Evolutionary conservation across 2,888 invertebrate species (phyloP).

Genomic region (Tetrapedia diversipes): DNA sequence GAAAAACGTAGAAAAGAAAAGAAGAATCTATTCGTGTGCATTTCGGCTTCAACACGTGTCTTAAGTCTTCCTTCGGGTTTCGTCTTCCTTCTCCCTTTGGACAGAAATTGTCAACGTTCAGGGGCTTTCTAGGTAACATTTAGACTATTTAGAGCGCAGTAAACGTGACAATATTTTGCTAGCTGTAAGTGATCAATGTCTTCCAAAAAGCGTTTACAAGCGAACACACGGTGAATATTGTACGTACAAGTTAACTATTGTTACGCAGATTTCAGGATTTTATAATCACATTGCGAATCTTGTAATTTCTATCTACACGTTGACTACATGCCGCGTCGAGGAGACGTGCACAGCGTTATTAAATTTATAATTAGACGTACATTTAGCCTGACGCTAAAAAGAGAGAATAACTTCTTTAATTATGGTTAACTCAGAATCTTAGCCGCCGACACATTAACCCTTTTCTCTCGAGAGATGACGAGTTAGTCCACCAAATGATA

Average conservation of each 20-base stretch:
- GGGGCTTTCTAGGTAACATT: constrained; percentile 51
- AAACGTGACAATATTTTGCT: constrained; percentile 73
- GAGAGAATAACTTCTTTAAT: constrained; percentile 1
- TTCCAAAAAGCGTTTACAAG: constrained; percentile 68
- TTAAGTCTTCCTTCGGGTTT: not conserved
- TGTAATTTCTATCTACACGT: constrained; percentile 70
- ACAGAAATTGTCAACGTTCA: constrained; percentile 34
- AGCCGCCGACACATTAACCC: constrained; percentile 21
- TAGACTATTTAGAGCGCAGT: constrained; percentile 54
- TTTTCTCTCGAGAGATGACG: too few species aligned
- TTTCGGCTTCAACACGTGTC: constrained; percentile 30
- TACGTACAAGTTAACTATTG: constrained; percentile 74
- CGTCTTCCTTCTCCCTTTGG: constrained; percentile 32
- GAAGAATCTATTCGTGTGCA: constrained; percentile 25
- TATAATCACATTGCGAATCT: constrained; percentile 75
- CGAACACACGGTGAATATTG: constrained; percentile 66
- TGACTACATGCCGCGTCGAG: constrained; percentile 36
- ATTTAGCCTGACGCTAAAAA: not conserved
- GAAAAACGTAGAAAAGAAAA: constrained; percentile 20
- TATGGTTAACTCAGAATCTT: constrained; percentile 16
- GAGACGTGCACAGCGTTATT: constrained; percentile 24
- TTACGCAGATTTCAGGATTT: constrained; percentile 79
- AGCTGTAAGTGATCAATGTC: constrained; percentile 72
- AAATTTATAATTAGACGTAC: not conserved
- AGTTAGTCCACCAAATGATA: too few species aligned